phyloP scores from a whole-genome alignment of 2,113 vertebrate genomes.

The Prinia subflava region DNA sequence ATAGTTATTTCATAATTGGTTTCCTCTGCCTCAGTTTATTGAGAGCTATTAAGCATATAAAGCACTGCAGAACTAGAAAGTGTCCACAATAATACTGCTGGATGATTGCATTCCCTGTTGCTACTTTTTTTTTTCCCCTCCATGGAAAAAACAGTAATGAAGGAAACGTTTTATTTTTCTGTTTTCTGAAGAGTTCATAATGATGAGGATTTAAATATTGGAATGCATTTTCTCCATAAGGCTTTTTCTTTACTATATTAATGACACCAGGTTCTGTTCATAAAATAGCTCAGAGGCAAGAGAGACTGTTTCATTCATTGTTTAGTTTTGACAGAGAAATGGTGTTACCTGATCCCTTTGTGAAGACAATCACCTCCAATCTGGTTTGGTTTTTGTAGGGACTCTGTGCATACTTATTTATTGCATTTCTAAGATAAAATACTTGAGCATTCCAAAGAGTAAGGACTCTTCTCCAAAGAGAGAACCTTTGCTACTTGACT shows the following conservation, averaged over 20 bases:
- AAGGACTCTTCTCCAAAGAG: background rate
- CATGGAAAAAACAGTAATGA: background rate
- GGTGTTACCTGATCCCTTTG: background rate
- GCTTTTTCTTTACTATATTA: background rate
- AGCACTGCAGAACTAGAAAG: background rate
- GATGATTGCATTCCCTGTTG: background rate
- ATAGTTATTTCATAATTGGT: background rate
- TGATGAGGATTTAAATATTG: background rate
- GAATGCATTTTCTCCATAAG: background rate
- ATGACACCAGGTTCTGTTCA: background rate
- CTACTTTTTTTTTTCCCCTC: rapidly evolving
- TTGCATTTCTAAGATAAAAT: background rate
- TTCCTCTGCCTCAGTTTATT: background rate
- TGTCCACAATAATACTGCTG: background rate
- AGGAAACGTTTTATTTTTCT: background rate
- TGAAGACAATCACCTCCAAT: background rate
- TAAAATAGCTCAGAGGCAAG: background rate
- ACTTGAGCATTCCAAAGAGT: background rate
- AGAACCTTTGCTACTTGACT: background rate
- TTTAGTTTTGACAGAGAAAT: background rate
- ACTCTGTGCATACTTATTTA: background rate
- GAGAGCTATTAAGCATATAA: background rate
- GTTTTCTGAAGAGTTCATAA: background rate
- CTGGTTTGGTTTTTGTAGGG: background rate
- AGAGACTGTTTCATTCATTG: background rate